Evolutionary conservation across 2,888 invertebrate species (phyloP).

Genomic region (Poecilus cupreus): DNA sequence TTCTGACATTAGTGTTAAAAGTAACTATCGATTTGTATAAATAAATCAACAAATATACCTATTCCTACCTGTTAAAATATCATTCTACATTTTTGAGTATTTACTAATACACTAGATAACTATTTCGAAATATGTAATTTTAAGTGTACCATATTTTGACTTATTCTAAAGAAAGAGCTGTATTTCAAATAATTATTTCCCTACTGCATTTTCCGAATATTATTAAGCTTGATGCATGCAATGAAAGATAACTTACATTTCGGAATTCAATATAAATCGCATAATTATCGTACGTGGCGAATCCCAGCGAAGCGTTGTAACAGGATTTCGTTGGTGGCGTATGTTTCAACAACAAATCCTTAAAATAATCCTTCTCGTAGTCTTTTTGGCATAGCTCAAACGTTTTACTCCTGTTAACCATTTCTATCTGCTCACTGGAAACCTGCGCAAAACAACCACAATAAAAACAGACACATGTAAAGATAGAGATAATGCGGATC

Average conservation of each 20-base stretch:
- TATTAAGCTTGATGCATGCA: neutral
- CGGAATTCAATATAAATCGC: constrained; percentile 37
- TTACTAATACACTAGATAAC: too few species aligned
- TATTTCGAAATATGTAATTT: too few species aligned
- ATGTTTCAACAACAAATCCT: constrained; percentile 21
- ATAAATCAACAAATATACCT: too few species aligned
- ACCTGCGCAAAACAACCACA: constrained; percentile 7
- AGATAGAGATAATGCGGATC: neutral
- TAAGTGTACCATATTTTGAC: too few species aligned
- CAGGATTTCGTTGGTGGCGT: constrained; percentile 49
- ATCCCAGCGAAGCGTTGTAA: constrained; percentile 25
- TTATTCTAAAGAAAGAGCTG: too few species aligned
- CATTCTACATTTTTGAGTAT: too few species aligned
- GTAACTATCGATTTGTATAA: too few species aligned
- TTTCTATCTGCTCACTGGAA: constrained; percentile 24
- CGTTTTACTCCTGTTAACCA: constrained; percentile 25
- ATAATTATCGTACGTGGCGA: constrained; percentile 50
- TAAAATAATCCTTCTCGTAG: constrained; percentile 17
- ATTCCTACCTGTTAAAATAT: too few species aligned
- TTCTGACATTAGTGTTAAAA: too few species aligned
- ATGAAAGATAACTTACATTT: constrained; percentile 38
- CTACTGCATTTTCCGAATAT: neutral
- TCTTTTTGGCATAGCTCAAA: constrained; percentile 40
- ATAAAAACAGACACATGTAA: neutral
- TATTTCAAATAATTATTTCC: too few species aligned